phyloP scores from a whole-genome alignment of 2,888 invertebrate species.

The Ectobius pallidus region DNA sequence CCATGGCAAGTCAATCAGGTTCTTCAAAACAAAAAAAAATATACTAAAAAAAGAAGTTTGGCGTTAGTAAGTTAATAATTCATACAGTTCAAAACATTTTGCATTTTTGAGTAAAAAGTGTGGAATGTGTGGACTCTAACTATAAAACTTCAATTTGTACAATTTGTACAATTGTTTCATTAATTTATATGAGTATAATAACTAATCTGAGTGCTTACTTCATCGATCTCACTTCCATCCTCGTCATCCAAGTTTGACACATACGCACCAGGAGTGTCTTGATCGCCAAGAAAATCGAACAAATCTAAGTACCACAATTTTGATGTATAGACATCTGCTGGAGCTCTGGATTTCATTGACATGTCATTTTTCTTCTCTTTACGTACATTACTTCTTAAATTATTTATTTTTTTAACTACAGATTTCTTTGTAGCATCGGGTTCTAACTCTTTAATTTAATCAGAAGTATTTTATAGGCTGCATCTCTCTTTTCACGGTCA shows the following conservation, averaged over 20 bases:
- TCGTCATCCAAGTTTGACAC: constrained; percentile 12
- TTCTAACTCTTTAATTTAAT: constrained; percentile 2
- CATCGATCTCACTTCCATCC: constrained; percentile 15
- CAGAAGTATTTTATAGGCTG: background rate
- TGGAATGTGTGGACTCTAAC: constrained; percentile 11
- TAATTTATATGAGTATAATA: constrained; percentile 12
- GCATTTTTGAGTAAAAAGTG: constrained; percentile 4
- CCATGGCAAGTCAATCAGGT: constrained; percentile 1
- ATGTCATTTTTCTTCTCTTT: too few species aligned
- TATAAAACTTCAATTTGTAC: constrained; percentile 23
- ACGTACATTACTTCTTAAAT: constrained; percentile 5
- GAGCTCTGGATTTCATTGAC: background rate
- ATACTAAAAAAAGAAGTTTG: constrained; percentile 5
- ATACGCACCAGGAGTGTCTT: background rate
- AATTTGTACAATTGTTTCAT: background rate
- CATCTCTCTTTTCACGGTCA: constrained; percentile 7
- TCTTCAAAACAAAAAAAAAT: background rate
- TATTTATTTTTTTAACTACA: background rate
- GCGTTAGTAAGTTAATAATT: background rate
- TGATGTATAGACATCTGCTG: constrained; percentile 1
- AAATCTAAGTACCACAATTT: too few species aligned
- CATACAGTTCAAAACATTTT: constrained; percentile 11
- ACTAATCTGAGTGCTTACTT: constrained; percentile 18
- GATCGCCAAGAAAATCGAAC: too few species aligned
- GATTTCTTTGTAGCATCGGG: background rate